These are phyloP conservation scores for Saccostrea glomerata DNA, from an alignment of 1,140 invertebrate species.

Conservation along the genomic window DNA sequence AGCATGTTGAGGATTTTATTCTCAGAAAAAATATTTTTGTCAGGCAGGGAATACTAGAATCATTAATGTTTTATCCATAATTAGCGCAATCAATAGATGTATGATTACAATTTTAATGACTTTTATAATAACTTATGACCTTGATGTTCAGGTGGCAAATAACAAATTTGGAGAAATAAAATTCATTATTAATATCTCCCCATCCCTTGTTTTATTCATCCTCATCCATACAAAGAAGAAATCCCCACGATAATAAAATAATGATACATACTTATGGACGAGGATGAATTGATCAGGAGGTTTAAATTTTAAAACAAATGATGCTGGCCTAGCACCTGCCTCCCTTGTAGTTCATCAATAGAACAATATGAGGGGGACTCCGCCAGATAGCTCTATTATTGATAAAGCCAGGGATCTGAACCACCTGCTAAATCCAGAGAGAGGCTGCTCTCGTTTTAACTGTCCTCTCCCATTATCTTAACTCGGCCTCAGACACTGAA, in stretches of 20 bases:
- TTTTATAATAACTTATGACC: background rate
- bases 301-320: conserved; percentile 26
- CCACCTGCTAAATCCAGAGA: conserved; percentile 26
- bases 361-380: background rate
- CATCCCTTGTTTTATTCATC: background rate
- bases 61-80: too few species aligned
- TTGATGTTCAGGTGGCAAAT: background rate
- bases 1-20: too few species aligned
- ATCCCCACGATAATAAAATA: background rate
- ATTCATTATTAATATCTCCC: background rate
- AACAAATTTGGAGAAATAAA: background rate
- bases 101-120: too few species aligned
- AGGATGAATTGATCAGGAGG: background rate
- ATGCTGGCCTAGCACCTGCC: background rate
- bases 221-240: background rate
- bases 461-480: background rate
- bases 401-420: background rate
- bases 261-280: background rate
- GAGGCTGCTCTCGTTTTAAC: background rate
- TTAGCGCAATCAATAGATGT: too few species aligned
- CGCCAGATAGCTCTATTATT: background rate
- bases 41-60: too few species aligned
- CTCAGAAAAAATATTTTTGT: too few species aligned
- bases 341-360: background rate
- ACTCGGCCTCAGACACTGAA: background rate